Evolutionary conservation across 2,113 vertebrate species (phyloP).

Genomic region (Gambusia holbrooki): DNA sequence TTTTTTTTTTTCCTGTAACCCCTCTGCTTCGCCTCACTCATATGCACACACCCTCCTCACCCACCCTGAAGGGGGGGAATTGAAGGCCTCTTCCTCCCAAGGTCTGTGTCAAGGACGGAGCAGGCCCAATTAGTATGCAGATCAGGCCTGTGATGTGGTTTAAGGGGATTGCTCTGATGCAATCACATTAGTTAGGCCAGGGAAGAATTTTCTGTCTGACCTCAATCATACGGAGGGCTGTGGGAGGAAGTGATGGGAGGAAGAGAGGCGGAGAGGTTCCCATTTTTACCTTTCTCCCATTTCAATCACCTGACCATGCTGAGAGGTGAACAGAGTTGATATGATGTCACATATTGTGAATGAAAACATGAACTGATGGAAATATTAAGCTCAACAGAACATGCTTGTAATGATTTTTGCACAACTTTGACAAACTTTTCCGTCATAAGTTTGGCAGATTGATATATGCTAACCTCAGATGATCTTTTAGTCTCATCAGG

Average conservation of each 20-base stretch:
- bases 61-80: slow-evolving; percentile 80
- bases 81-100: slow-evolving; percentile 81
- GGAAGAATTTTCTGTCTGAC: slow-evolving; percentile 88
- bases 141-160: slow-evolving; percentile 88
- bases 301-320: slow-evolving; percentile 7
- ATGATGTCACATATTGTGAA: slow-evolving; percentile 11
- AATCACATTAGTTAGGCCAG: slow-evolving; percentile 94
- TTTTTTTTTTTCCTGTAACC: slow-evolving; percentile 56
- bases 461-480: not conserved
- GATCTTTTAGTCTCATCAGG: not conserved
- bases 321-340: slow-evolving; percentile 6
- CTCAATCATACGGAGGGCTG: slow-evolving; percentile 87
- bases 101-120: slow-evolving; percentile 90
- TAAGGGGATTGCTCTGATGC: slow-evolving; percentile 96
- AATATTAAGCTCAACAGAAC: not conserved
- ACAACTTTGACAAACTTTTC: not conserved
- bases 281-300: slow-evolving; percentile 1
- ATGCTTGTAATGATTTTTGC: not conserved
- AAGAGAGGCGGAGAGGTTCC: slow-evolving; percentile 6
- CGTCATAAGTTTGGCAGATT: not conserved
- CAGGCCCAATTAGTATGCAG: slow-evolving; percentile 93
- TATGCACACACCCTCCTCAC: slow-evolving; percentile 15
- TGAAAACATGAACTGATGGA: slow-evolving; percentile 19
- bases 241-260: slow-evolving; percentile 46
- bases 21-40: not conserved